These are phyloP conservation scores for Rostratula benghalensis DNA, from an alignment of 2,113 vertebrate species.

Conservation along the genomic window DNA sequence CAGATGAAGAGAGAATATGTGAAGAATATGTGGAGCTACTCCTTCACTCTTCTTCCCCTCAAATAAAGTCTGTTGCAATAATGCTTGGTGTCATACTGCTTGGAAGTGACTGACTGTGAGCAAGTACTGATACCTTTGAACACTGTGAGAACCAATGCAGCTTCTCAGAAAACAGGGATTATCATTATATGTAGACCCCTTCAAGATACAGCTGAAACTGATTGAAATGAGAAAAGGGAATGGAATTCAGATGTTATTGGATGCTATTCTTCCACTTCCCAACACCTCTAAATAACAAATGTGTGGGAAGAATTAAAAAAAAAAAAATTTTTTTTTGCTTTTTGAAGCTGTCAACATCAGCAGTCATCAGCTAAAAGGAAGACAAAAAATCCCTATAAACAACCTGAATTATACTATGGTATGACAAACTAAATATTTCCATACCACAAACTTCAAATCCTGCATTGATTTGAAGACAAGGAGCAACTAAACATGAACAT, in stretches of 20 bases:
- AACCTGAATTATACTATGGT: background rate
- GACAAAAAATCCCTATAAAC: background rate
- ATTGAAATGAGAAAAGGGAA: background rate
- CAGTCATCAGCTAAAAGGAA: background rate
- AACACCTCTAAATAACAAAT: background rate
- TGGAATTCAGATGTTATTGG: background rate
- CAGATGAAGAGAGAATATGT: background rate
- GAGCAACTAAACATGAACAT: background rate
- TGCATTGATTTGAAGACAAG: background rate
- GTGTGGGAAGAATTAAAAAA: background rate
- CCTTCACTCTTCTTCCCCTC: background rate
- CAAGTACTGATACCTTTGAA: background rate
- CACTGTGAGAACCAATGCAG: background rate
- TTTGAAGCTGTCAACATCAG: background rate
- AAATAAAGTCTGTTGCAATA: background rate
- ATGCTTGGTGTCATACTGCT: background rate
- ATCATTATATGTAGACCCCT: fast-evolving
- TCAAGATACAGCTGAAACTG: background rate
- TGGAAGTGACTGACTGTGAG: background rate
- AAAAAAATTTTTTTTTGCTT: background rate
- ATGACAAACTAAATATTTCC: background rate
- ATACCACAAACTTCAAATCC: background rate
- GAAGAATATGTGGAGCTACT: background rate
- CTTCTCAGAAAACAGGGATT: background rate
- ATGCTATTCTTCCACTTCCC: background rate